Evolutionary conservation across 2,888 invertebrate genomes (phyloP), one percentile per base, ranked within the genome.

Genomic region (Leptinotarsa juncta): DNA sequence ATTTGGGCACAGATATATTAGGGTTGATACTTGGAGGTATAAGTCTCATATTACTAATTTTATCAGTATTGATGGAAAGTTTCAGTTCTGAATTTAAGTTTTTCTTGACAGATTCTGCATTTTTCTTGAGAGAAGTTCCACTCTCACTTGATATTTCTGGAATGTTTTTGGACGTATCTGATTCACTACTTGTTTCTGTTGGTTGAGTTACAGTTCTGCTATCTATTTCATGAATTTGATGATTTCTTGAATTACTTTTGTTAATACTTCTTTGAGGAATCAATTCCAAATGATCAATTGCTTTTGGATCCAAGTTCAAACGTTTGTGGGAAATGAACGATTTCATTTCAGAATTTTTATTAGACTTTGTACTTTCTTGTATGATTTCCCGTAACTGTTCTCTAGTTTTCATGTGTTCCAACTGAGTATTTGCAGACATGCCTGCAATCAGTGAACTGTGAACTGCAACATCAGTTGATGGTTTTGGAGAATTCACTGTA

Each of bases 81-180:
- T 69, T 79, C 57, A 26, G 48, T 60, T 76, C 69, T n/a, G 65
- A 67, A 20, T 51, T 62, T 49, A 71, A 55, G 62, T 69, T 74
- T 62, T 66, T 74, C 60, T 48, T 77, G 1, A 77, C 77, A 14
- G 76, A 77, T 53, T 78, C 77, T 3, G 80, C 76, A 65, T 79
- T 81, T 69, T 74, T 75, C 65, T 74, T 79, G 18, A 80, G 70
- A 4, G 81, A 83, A 23, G 79, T 75, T 15, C 80, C 81, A 76
- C 84, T 85, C 79, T 87, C 88, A 67, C 84, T 86, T 1, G 86
- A 85, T 75, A 88, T 84, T 67, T 88, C 87, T 7, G 88, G 88
- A 79, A 88, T 88, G 79, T 88, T 87, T 80, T 87, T 88, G 3
- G 88, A 88, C 51, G 88, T 88, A 80, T 88, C 88, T 5, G 87